Evolutionary conservation across 2,113 vertebrate species (phyloP), one percentile per base, ranked within the genome.

Genomic region (Eubucco bourcierii): DNA sequence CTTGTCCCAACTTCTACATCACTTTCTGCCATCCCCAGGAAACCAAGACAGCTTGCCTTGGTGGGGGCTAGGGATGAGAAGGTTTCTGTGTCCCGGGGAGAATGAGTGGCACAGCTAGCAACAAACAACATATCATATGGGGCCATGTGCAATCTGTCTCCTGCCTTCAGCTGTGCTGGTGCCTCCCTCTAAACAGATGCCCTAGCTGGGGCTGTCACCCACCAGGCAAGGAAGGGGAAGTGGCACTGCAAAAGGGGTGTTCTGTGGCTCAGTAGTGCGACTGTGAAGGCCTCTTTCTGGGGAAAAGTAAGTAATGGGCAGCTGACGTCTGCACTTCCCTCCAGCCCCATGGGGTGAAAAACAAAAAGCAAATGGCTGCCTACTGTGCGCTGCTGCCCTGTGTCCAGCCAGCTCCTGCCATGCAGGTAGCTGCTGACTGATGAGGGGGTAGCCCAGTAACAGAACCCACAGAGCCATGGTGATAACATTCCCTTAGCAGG

Each of bases 11-110:
- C 59, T 47, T 24, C 64, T 80, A 18, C 1, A 2, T 66, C 27
- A 5, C 61, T 27, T 9, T 6, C 44, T 8, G n/a, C 6, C 18
- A 19, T 9, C 10, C 39, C 58, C 66, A 24, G 34, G 41, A 21
- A 79, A 83, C 50, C 50, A 58, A 44, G 34, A 64, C 39, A 12
- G 8, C 11, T 21, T 20, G 64, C 39, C 21, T 23, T 2, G n/a
- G 9, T 7, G 23, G 37, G 50, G 52, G 15, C 16, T 29, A n/a
- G 58, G 56, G 59, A 41, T 39, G n/a, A 3, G 1, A 9, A 25
- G 33, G 47, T 0, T 0, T n/a, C 46, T 1, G 4, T 29, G 66
- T n/a, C 41, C 61, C 31, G 47, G 33, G 47, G 25, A 29, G n/a
- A 0, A 0, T 20, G 20, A n/a, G 41, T 17, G 63, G 20, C 59